A percentile compares a stretch with the other conserved stretches of the same genome.
Conservation (phyloP, 2,888 invertebrate species). For the Psylliodes chrysocephalus region DNA sequence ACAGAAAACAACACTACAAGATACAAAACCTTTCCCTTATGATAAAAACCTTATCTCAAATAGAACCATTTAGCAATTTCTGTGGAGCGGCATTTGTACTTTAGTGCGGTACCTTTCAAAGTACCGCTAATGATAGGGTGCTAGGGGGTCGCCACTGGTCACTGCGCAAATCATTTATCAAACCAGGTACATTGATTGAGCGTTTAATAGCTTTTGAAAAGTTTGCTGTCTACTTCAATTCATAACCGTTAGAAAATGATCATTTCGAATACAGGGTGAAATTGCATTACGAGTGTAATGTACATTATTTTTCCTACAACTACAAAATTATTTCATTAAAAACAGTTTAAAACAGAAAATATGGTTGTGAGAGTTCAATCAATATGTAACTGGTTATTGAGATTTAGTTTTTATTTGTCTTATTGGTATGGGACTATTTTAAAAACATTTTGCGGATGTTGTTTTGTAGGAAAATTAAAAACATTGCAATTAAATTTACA, state of each 20-base stretch:
- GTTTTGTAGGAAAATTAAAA: too few relatives aligned
- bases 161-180: slow-evolving; percentile 59
- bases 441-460: too few relatives aligned
- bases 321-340: too few relatives aligned
- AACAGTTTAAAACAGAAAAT: too few relatives aligned
- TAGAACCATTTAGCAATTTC: slow-evolving; percentile 34
- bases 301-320: too few relatives aligned
- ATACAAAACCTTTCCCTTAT: slow-evolving; percentile 1
- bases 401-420: too few relatives aligned
- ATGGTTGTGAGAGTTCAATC: too few relatives aligned
- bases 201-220: slow-evolving; percentile 46
- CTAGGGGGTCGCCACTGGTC: slow-evolving; percentile 58
- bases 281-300: too few relatives aligned
- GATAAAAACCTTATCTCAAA: background rate
- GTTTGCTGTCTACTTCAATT: background rate
- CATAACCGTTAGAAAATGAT: slow-evolving; percentile 13
- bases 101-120: slow-evolving; percentile 48
- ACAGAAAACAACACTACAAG: background rate
- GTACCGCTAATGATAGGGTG: slow-evolving; percentile 60
- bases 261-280: too few relatives aligned
- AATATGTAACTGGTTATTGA: too few relatives aligned
- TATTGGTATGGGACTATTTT: too few relatives aligned
- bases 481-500: too few relatives aligned
- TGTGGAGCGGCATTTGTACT: slow-evolving; percentile 38
- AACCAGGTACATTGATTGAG: slow-evolving; percentile 50